phyloP scores from a whole-genome alignment of 2,888 invertebrate species.

The Lycia hirtaria region DNA sequence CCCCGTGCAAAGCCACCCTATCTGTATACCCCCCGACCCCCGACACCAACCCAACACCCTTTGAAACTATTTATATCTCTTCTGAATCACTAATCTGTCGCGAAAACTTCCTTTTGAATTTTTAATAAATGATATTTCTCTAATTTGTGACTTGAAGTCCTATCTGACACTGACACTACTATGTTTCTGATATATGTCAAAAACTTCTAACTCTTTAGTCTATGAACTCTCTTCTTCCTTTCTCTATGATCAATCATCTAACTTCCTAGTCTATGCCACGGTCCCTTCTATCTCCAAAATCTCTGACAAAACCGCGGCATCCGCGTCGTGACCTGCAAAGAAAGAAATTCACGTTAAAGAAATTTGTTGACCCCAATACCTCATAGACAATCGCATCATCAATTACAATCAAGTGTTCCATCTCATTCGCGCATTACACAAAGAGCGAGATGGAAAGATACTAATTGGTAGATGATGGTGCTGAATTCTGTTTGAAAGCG shows the following conservation, averaged over 20 bases:
- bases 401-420: conserved; percentile 77
- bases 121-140: not conserved
- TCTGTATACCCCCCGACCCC: conserved; percentile 53
- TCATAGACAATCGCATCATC: conserved; percentile 80
- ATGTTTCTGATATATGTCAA: conserved; percentile 22
- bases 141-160: conserved; percentile 5
- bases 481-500: conserved; percentile 71
- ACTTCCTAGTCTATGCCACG: not conserved
- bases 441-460: conserved; percentile 49
- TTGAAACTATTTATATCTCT: no score
- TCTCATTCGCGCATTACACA: conserved; percentile 49
- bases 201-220: no score
- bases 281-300: conserved; percentile 13
- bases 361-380: conserved; percentile 72
- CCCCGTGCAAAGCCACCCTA: conserved; percentile 85
- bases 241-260: conserved; percentile 1
- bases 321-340: conserved; percentile 63
- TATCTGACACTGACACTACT: conserved; percentile 4
- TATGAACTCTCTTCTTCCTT: not conserved
- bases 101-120: conserved; percentile 2
- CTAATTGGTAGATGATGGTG: conserved; percentile 82
- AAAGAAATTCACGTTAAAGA: conserved; percentile 71
- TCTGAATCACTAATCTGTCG: not conserved
- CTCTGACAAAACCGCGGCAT: conserved; percentile 26
- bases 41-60: conserved; percentile 44